Percentiles rank a stretch among this genome's conserved stretches.
phyloP scores from a whole-genome alignment of 2,797 vertebrate genomes.

The Lerista edwardsae region DNA sequence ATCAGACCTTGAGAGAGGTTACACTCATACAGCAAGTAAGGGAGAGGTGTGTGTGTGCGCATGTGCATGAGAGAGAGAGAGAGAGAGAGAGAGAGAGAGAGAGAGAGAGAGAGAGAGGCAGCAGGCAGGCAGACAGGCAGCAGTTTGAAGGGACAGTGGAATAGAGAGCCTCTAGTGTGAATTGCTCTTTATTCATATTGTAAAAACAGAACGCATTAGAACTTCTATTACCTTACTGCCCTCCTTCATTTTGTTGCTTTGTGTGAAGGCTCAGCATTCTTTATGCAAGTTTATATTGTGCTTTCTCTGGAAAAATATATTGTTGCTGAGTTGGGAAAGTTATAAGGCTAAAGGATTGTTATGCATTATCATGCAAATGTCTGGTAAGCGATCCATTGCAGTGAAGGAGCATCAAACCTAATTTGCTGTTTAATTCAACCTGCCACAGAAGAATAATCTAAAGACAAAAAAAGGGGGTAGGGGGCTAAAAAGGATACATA shows the following conservation, averaged over 20 bases:
- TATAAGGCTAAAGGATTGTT: conserved; percentile 34
- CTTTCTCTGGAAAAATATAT: background rate
- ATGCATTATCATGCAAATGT: background rate
- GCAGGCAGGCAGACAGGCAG: no score
- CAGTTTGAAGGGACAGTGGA: no score
- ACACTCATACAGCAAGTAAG: no score
- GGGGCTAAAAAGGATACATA: background rate
- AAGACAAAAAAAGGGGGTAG: conserved; percentile 20
- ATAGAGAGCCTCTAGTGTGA: background rate
- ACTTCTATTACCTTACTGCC: background rate
- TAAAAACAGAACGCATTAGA: conserved; percentile 18
- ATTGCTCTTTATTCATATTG: conserved; percentile 21
- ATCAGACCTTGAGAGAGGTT: no score
- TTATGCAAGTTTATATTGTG: conserved; percentile 10
- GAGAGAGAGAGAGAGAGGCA: no score
- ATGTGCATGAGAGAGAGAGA: no score
- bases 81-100: no score
- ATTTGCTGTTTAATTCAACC: conserved; percentile 29
- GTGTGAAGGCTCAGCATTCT: background rate
- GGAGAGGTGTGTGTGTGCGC: no score
- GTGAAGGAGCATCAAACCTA: background rate
- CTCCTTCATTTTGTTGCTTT: conserved; percentile 5
- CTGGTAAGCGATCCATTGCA: conserved; percentile 1
- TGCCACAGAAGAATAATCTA: background rate
- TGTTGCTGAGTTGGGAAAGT: conserved; percentile 46